phyloP scores from a whole-genome alignment of 2,797 vertebrate species.

The Catamblyrhynchus diadema region DNA sequence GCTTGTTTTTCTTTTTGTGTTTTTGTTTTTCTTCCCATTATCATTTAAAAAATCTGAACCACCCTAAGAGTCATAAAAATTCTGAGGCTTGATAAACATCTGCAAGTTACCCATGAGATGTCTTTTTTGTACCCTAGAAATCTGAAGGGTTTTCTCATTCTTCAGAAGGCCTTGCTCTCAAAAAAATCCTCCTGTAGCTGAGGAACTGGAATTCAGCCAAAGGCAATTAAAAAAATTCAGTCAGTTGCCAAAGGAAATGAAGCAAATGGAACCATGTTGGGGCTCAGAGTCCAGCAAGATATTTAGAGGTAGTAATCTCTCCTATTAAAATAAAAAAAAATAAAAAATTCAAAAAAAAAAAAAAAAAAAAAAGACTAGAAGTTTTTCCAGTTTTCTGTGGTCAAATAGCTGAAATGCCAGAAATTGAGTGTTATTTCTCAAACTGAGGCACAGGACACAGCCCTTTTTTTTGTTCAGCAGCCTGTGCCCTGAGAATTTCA shows the following conservation, averaged over 20 bases:
- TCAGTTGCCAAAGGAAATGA: not conserved
- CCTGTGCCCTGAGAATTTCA: not conserved
- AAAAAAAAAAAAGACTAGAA: too few relatives aligned
- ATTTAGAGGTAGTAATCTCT: not conserved
- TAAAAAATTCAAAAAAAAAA: not conserved
- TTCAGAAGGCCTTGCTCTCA: not conserved
- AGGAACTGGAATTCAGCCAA: not conserved
- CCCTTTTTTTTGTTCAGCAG: not conserved
- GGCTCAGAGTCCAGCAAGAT: not conserved
- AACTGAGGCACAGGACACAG: not conserved
- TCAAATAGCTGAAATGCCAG: not conserved
- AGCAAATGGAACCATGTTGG: not conserved
- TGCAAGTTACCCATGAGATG: not conserved
- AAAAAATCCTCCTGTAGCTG: not conserved
- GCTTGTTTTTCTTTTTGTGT: too few relatives aligned
- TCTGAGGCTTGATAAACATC: not conserved
- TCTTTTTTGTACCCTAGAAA: not conserved
- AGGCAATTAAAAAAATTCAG: not conserved
- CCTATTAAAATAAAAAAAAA: not conserved
- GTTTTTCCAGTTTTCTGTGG: not conserved
- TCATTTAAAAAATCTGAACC: not conserved
- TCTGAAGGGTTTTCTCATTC: not conserved
- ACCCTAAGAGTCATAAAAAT: not conserved
- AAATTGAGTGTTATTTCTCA: fast-evolving
- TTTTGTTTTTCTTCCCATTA: not conserved